A percentile compares a stretch with the other conserved stretches of the same genome.
Evolutionary conservation across 2,888 invertebrate genomes (phyloP).

Genomic region (Eupeodes luniger): DNA sequence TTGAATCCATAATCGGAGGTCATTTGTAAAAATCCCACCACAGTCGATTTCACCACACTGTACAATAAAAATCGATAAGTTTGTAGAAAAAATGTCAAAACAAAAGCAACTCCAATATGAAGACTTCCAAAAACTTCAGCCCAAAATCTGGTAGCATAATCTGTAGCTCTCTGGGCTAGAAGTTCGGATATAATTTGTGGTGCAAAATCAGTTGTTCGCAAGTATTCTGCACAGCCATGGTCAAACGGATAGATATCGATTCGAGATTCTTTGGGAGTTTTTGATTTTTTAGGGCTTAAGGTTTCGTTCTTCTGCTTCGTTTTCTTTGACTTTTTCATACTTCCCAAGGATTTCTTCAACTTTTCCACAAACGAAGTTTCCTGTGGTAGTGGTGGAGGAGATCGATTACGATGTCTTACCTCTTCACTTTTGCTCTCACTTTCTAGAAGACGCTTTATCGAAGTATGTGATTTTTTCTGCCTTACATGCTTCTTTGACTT

Average conservation of each 20-base stretch:
- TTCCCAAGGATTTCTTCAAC: constrained; percentile 39
- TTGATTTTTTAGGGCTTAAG: not conserved
- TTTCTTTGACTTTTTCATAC: constrained; percentile 4
- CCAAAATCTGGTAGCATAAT: constrained; percentile 87
- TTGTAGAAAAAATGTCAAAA: constrained; percentile 87
- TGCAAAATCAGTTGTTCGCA: constrained; percentile 87
- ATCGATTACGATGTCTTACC: not conserved
- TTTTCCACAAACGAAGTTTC: constrained; percentile 66
- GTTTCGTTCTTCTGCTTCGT: not conserved
- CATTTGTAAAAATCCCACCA: constrained; percentile 87
- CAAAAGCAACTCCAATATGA: constrained; percentile 87
- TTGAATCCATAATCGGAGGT: constrained; percentile 88
- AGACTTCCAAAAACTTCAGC: constrained; percentile 88
- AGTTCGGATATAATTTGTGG: constrained; percentile 86
- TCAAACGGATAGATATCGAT: constrained; percentile 89
- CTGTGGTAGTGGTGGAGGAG: not conserved
- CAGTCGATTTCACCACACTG: constrained; percentile 86
- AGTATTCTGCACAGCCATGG: constrained; percentile 87
- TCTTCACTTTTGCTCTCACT: constrained; percentile 69
- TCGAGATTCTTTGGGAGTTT: constrained; percentile 72
- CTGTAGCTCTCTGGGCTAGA: constrained; percentile 86
- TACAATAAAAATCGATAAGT: constrained; percentile 86
- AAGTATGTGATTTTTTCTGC: constrained; percentile 57
- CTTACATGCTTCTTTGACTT: constrained; percentile 83
- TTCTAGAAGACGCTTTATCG: constrained; percentile 56